These are phyloP conservation scores for Metaphire vulgaris DNA, from an alignment of 1,140 invertebrate species.

Conservation along the genomic window DNA sequence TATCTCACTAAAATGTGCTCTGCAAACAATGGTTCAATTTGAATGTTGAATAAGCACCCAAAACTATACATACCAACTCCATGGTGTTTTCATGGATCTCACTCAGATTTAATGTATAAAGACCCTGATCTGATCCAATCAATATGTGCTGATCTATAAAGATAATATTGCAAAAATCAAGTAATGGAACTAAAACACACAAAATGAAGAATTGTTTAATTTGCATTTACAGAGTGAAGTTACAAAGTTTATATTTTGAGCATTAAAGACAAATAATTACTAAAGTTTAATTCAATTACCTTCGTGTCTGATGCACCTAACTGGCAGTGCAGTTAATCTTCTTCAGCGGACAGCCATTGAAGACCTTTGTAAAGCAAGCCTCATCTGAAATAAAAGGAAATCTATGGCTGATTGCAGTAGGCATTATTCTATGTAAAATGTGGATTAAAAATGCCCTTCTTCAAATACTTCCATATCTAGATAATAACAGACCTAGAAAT, in stretches of 20 bases:
- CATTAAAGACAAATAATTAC: too few relatives aligned
- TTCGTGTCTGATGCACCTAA: constrained; percentile 99
- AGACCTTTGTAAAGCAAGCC: constrained; percentile 97
- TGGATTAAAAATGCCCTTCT: too few relatives aligned
- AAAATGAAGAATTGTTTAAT: too few relatives aligned
- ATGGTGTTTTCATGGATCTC: constrained; percentile 96
- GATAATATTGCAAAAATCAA: too few relatives aligned
- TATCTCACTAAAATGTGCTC: neutral
- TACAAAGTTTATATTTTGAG: too few relatives aligned
- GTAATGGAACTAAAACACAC: too few relatives aligned
- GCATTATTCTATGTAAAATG: too few relatives aligned
- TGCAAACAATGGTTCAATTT: neutral
- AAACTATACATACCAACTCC: constrained; percentile 63
- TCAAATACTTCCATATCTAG: neutral
- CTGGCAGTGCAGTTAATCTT: constrained; percentile 89
- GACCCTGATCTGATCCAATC: constrained; percentile 93
- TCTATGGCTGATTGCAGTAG: constrained; percentile 29
- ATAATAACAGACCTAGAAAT: neutral
- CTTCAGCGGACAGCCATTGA: constrained; percentile 94
- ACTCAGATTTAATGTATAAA: constrained; percentile 95
- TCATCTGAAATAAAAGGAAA: too few relatives aligned
- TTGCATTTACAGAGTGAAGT: too few relatives aligned
- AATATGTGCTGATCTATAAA: constrained; percentile 82
- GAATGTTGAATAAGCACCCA: neutral
- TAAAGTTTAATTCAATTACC: too few relatives aligned